Evolutionary conservation across 1,140 invertebrate species (phyloP), one percentile per base, ranked within the genome.

Genomic region (Dreissena rostriformis): DNA sequence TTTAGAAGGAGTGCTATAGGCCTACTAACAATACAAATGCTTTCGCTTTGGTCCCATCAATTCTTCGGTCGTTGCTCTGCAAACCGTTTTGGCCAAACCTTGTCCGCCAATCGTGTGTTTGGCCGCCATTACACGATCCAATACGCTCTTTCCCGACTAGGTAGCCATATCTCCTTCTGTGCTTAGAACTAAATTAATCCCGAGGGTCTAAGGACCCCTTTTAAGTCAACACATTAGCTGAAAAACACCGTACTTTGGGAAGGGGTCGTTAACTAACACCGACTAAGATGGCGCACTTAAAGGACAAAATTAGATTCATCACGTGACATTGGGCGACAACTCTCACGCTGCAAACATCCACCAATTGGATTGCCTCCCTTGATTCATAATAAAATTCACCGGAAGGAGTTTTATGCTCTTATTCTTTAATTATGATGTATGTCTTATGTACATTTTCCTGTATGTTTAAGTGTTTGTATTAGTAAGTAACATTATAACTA

Each of bases 21-120:
- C 49, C 66, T 95, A 97, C 98, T 99, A 95, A 99, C 98, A 99
- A 95, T 99, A 99, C 94, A 99, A 96, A 96, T 99, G 99, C 95
- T 99, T 99, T 96, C 99, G 99, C 95, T 99, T 99, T 39, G 99
- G 99, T 86, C 98, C 98, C 94, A 99, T 99, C 95, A 99, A 96
- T 96, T 99, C 99, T 96, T 99, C 99, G 83, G 99, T 99, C 81
- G 99, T 99, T 55, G 99, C 98, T 96, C 99, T 99, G 95, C 98
- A 99, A 82, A 99, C 99, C 79, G 98, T 97, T 95, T 99, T 99
- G 76, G 98, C 99, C 91, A 99, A 95, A 92, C 98, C 98, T 95
- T 99, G 98, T 88, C 99, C 99, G 93, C 98, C 98, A 92, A 99
- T 96, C 94, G 98, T 99, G 95, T 99, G 98, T 93, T 97, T 97